Evolutionary conservation across 2,888 invertebrate species (phyloP), one percentile per base, ranked within the genome.

Genomic region (Cheilosia grossa): DNA sequence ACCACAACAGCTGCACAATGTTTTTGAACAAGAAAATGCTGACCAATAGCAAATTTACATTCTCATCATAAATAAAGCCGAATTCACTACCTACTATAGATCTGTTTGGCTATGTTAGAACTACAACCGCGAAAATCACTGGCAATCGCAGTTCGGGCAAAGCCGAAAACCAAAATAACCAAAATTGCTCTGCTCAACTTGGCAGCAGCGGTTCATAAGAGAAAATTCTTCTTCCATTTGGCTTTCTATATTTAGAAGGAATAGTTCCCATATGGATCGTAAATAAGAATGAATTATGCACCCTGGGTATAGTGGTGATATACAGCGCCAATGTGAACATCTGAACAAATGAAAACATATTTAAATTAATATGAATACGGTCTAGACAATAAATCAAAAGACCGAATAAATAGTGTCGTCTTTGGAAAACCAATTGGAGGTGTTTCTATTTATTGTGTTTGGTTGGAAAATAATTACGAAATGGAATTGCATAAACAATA

Each of bases 231-330:
- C 15, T 24, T 15, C 4, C 0, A 13, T 44, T 42, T 21, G 42
- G 10, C 2, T 13, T 13, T 53, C 69, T 78, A 54, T 49, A 61
- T 70, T 70, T 70, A 78, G 78, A 75, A 63, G 4, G 63, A 63
- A 70, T 66, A 79, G 79, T 59, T 79, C 79, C 79, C 79, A 72
- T 58, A 64, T 79, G 79, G 79, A 64, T 79, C 72, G 64, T 79
- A 72, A 79, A 79, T 66, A 72, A 64, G 64, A 79, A 64, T 79
- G 49, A 79, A 79, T 58, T 72, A 79, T 72, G 58, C 58, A 59
- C 51, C 51, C 47, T 9, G 19, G 17, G 19, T 47, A 17, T n/a
- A 44, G n/a, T 13, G 47, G 27, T 58, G 17, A 24, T 49, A 27
- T 21, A 19, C 17, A 19, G 51, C 24, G 27, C 27, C 24, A 44